A percentile compares a stretch with the other conserved stretches of the same genome.
Conservation (phyloP, 2,888 invertebrate genomes). For the Nomada flava region DNA sequence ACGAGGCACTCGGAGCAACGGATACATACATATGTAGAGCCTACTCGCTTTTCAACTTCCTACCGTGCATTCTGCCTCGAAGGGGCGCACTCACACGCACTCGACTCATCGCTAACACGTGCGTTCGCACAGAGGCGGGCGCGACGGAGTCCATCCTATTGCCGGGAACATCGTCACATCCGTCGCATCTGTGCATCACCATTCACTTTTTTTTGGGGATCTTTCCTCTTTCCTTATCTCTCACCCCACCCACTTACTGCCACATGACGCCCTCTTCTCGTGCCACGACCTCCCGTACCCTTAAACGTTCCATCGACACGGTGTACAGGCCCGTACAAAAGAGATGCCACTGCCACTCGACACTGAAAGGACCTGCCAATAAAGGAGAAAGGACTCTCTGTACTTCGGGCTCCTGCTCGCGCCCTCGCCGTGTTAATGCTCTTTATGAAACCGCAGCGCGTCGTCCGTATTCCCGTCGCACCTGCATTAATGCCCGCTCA, state of each 20-base stretch:
- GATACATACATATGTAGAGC: not conserved
- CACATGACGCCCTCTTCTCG: constrained; percentile 62
- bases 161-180: constrained; percentile 76
- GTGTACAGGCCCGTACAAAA: constrained; percentile 66
- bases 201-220: constrained; percentile 64
- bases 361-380: constrained; percentile 58
- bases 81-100: constrained; percentile 12
- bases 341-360: constrained; percentile 51
- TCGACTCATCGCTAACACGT: not conserved
- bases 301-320: constrained; percentile 42
- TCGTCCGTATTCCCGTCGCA: constrained; percentile 34
- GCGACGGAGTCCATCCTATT: constrained; percentile 56
- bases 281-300: constrained; percentile 29
- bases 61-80: constrained; percentile 10
- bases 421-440: constrained; percentile 52
- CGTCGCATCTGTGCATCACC: constrained; percentile 82
- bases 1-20: not conserved
- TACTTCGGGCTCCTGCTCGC: constrained; percentile 37
- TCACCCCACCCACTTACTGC: constrained; percentile 55
- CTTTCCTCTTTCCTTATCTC: constrained; percentile 51
- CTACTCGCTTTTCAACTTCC: constrained; percentile 54
- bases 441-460: constrained; percentile 35
- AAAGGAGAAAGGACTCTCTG: constrained; percentile 47
- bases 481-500: constrained; percentile 54
- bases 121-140: constrained; percentile 1